These are phyloP conservation scores for Dasypolia templi DNA, from an alignment of 2,888 invertebrate genomes.

Conservation along the genomic window DNA sequence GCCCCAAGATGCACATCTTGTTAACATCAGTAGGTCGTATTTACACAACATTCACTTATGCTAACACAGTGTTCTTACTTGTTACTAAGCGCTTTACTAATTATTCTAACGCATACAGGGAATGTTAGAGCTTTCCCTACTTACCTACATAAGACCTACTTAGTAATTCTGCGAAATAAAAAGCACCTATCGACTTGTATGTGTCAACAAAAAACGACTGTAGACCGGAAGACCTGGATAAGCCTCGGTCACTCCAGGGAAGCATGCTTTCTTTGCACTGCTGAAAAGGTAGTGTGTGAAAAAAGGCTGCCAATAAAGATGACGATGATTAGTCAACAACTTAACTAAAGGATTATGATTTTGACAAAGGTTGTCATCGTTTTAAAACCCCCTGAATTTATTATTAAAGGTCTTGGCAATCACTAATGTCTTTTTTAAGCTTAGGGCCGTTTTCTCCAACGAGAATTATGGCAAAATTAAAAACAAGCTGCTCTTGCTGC, in stretches of 20 bases:
- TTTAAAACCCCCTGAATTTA: neutral
- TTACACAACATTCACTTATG: conserved; percentile 64
- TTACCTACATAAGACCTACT: conserved; percentile 43
- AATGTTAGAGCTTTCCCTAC: conserved; percentile 50
- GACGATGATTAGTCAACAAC: neutral
- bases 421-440: neutral
- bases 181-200: neutral
- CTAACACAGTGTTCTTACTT: conserved; percentile 53
- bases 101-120: conserved; percentile 55
- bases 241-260: neutral
- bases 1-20: conserved; percentile 60
- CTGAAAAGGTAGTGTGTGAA: neutral
- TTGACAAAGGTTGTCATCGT: too few species aligned
- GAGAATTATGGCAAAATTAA: too few species aligned
- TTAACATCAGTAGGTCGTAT: conserved; percentile 61
- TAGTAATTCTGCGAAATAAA: conserved; percentile 39
- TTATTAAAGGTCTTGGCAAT: neutral
- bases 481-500: too few species aligned
- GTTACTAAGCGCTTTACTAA: conserved; percentile 60
- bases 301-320: neutral
- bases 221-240: neutral
- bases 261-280: neutral
- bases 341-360: neutral
- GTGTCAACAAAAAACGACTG: neutral
- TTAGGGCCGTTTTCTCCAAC: too few species aligned